Base-by-base conservation (phyloP, 2,113 vertebrate species). In the Arothron firmamentum region DNA sequence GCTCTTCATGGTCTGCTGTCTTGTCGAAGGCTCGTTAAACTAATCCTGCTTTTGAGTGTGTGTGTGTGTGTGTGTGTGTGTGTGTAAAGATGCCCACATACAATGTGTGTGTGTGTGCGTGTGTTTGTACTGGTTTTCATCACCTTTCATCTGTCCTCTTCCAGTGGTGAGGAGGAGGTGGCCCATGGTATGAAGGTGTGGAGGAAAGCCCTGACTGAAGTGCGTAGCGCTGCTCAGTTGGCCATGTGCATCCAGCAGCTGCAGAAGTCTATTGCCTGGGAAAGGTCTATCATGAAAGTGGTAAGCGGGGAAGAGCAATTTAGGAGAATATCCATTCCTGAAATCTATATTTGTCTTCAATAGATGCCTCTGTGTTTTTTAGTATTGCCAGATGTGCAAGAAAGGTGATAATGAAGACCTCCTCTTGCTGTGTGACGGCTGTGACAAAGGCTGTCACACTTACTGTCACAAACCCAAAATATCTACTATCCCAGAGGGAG, bases 221-320 rank as follows among this genome's bases (percentile, higher is more conserved):
- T 96, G 0, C 92, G 93, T 57, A 99, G 94, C 76, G 96, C 95
- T 51, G 95, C 96, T 51, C 97, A 99, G 91, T 88, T 99, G 85
- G 94, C 96, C 80, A 95, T 99, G 90, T 99, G 97, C 76, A 92
- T 99, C 85, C 96, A 99, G 90, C 97, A 99, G 70, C 91, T 99
- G 78, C 96, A 99, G 93, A 99, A 96, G 90, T 95, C 96, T 64
- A 98, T 99, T 81, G 96, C 96, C 63, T 99, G 96, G 97, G 97
- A 98, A 90, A 94, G 96, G 86, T 99, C 97, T 70, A 99, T 99
- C 90, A 99, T 99, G 97, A 99, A 99, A 97, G 97, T 99, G 93
- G 97, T 99, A 88, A 93, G 96, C 25, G 41, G 18, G 12, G 50
- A 21, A 47, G 23, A 34, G 17, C 1, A 52, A 41, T 10, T 34